phyloP scores from a whole-genome alignment of 2,888 invertebrate genomes.

The Tethea ocularis region DNA sequence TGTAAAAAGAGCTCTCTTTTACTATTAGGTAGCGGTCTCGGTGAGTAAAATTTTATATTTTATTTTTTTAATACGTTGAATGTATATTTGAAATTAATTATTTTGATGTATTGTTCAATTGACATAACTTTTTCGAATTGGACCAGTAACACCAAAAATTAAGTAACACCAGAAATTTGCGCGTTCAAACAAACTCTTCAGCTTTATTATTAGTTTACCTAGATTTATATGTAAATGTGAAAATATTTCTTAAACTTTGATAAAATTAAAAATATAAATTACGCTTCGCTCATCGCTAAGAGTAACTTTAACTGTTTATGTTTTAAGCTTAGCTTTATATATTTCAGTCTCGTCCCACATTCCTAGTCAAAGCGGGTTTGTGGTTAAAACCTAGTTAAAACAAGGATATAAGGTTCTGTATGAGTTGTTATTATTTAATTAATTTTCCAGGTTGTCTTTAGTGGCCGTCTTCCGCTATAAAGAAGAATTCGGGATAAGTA shows the following conservation, averaged over 20 bases:
- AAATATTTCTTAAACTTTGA: background rate
- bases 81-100: too few relatives aligned
- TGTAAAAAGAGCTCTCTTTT: slow-evolving; percentile 53
- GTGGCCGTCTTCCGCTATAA: too few relatives aligned
- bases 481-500: too few relatives aligned
- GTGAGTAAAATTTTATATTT: background rate
- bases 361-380: background rate
- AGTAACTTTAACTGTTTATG: background rate
- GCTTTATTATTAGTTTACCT: too few relatives aligned
- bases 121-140: too few relatives aligned
- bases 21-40: background rate
- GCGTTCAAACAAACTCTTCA: too few relatives aligned
- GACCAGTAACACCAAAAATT: too few relatives aligned
- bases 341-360: background rate
- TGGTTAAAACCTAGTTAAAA: background rate
- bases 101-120: background rate
- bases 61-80: too few relatives aligned
- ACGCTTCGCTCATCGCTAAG: background rate
- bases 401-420: background rate
- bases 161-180: too few relatives aligned
- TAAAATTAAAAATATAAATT: background rate
- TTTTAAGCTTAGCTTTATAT: background rate
- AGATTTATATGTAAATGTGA: too few relatives aligned
- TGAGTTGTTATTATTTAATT: background rate
- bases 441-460: too few relatives aligned